These are phyloP conservation scores for Entosphenus tridentatus DNA, from an alignment of 2,113 vertebrate species.

Conservation along the genomic window DNA sequence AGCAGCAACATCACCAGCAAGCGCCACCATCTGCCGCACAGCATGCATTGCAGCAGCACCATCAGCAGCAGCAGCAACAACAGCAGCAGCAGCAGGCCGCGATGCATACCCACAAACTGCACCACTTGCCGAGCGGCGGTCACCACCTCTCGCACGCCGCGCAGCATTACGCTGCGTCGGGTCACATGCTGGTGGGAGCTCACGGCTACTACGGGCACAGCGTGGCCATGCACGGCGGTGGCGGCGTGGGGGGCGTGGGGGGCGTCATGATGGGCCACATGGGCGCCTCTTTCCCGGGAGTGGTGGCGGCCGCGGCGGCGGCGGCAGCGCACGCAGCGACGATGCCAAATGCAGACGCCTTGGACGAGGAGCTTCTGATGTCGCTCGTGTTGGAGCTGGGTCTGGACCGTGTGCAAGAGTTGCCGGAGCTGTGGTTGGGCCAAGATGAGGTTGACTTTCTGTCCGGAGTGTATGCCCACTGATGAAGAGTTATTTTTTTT, in stretches of 20 bases:
- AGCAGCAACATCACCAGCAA: constrained; percentile 3
- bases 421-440: constrained; percentile 84
- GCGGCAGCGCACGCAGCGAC: background rate
- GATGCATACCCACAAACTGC: too few relatives aligned
- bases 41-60: too few relatives aligned
- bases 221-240: too few relatives aligned
- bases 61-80: too few relatives aligned
- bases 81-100: too few relatives aligned
- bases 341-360: constrained; percentile 47
- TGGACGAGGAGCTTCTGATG: constrained; percentile 86
- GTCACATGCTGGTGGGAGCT: too few relatives aligned
- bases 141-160: too few relatives aligned
- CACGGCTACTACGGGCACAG: too few relatives aligned
- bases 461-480: constrained; percentile 20
- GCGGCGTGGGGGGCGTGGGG: background rate
- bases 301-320: background rate
- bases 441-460: constrained; percentile 97
- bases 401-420: constrained; percentile 74
- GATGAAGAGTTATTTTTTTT: background rate
- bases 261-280: background rate
- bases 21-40: background rate
- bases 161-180: too few relatives aligned
- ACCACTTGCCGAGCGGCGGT: too few relatives aligned
- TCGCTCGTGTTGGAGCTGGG: constrained; percentile 77
- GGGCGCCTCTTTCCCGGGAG: background rate